Base-by-base conservation (phyloP, 1,140 invertebrate species). In the Trichonephila clavata region DNA sequence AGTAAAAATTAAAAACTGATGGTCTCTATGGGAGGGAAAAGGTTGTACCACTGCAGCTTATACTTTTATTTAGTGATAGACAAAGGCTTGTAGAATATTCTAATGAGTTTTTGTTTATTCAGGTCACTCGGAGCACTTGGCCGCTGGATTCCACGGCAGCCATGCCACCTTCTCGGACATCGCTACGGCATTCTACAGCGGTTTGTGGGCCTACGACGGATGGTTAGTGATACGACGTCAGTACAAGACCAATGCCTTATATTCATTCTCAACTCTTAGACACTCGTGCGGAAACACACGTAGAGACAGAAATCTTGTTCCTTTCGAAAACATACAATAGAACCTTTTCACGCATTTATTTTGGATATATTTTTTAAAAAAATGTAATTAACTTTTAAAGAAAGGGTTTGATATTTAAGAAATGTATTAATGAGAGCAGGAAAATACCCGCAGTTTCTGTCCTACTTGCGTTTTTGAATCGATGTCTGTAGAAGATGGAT, bases 171-270 rank as follows among this genome's bases (percentile, higher is more conserved):
- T 95, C 20, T 95, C 95, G 20, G 93, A 95, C n/a, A 95, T 97
- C 50, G 96, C 96, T 20, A 95, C 96, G 18, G 96, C 96, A 16
- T 96, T 96, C 94, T 97, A 96, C 94, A 96, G 96, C 94, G 96
- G 96, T 18, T 95, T 96, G 7, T 96, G 96, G 96, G 96, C 96
- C 59, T 96, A 96, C 94, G 96, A 96, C 94, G 96, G 96, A 94
- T 96, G 96, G 96, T 92, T 92, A 92, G 94, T 94, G 86, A 92
- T 65, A 94, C 93, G 87, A 94, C 87, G 93, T 94, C 93, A 94
- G 93, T 94, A 94, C 93, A 94, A 94, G 93, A 89, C 93, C 87
- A 90, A 94, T 94, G 93, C 86, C 81, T 88, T 63, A 86, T 86
- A 80, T 88, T 50, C 65, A 87, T 88, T 88, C 39, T 71, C 65